These are phyloP conservation scores for Epinotia ramella DNA, from an alignment of 2,888 invertebrate genomes.

Conservation along the genomic window DNA sequence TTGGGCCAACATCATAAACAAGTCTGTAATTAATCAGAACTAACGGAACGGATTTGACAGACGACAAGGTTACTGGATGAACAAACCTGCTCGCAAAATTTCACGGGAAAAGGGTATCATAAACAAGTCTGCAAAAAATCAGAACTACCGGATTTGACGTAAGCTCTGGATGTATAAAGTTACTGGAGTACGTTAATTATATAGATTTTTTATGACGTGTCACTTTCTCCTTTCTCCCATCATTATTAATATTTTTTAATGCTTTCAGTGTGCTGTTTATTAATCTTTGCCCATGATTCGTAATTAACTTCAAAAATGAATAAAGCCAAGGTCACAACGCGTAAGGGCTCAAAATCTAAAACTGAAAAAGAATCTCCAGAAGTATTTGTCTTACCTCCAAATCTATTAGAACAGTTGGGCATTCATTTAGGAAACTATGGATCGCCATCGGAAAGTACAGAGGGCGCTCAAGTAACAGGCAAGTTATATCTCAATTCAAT, in stretches of 20 bases:
- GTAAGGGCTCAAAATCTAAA: slow-evolving; percentile 45
- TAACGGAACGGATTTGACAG: too few relatives aligned
- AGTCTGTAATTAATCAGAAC: too few relatives aligned
- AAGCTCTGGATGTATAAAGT: too few relatives aligned
- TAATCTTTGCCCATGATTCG: slow-evolving; percentile 14
- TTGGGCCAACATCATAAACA: too few relatives aligned
- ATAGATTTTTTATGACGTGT: too few relatives aligned
- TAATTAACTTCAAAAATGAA: slow-evolving; percentile 34
- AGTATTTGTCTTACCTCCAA: slow-evolving; percentile 77
- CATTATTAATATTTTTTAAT: slow-evolving; percentile 27
- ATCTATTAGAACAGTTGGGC: slow-evolving; percentile 76
- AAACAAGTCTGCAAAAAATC: too few relatives aligned
- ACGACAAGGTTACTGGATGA: too few relatives aligned
- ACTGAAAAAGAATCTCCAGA: slow-evolving; percentile 54
- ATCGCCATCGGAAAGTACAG: slow-evolving; percentile 45
- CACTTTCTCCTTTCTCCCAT: too few relatives aligned
- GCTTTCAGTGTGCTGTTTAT: slow-evolving; percentile 29
- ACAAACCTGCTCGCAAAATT: too few relatives aligned
- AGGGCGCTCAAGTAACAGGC: slow-evolving; percentile 42
- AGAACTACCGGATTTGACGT: too few relatives aligned
- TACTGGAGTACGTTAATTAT: too few relatives aligned
- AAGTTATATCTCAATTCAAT: slow-evolving; percentile 24
- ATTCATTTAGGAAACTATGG: slow-evolving; percentile 65
- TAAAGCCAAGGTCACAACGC: slow-evolving; percentile 45
- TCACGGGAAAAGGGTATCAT: too few relatives aligned